Evolutionary conservation across 2,888 invertebrate genomes (phyloP).

Genomic region (Alloscopus bannaensis): DNA sequence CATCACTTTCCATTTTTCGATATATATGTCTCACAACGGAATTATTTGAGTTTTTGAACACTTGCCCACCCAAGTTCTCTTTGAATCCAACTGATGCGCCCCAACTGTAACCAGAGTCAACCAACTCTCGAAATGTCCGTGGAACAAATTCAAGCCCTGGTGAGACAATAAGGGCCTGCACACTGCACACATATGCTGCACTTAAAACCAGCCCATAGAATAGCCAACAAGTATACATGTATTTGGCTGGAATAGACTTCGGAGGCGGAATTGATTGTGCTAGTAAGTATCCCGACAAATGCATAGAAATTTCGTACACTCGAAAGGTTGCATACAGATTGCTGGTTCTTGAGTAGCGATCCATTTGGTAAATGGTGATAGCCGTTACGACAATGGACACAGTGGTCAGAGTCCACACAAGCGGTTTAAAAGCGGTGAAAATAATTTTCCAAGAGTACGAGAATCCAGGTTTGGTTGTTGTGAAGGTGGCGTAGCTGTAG

Average conservation of each 20-base stretch:
- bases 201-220: slow-evolving; percentile 33
- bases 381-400: not conserved
- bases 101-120: slow-evolving; percentile 5
- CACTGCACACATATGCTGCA: slow-evolving; percentile 10
- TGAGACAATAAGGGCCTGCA: slow-evolving; percentile 41
- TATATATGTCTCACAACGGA: slow-evolving; percentile 21
- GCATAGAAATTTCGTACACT: not conserved
- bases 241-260: slow-evolving; percentile 20
- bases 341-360: not conserved
- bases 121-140: slow-evolving; percentile 27
- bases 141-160: slow-evolving; percentile 28
- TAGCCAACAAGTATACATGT: not conserved
- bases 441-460: slow-evolving; percentile 37
- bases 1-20: slow-evolving; percentile 15
- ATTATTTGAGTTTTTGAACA: slow-evolving; percentile 15
- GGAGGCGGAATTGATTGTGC: slow-evolving; percentile 21
- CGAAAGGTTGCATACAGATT: too few relatives aligned
- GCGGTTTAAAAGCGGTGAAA: slow-evolving; percentile 6
- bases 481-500: slow-evolving; percentile 19
- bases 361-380: not conserved
- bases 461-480: slow-evolving; percentile 24
- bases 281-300: slow-evolving; percentile 12
- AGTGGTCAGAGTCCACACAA: slow-evolving; percentile 9
- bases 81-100: slow-evolving; percentile 25
- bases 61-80: slow-evolving; percentile 13